A percentile compares a stretch with the other conserved stretches of the same genome.
These are phyloP conservation scores for Galago senegalensis DNA, from an alignment of 2,797 vertebrate genomes.

Conservation along the genomic window DNA sequence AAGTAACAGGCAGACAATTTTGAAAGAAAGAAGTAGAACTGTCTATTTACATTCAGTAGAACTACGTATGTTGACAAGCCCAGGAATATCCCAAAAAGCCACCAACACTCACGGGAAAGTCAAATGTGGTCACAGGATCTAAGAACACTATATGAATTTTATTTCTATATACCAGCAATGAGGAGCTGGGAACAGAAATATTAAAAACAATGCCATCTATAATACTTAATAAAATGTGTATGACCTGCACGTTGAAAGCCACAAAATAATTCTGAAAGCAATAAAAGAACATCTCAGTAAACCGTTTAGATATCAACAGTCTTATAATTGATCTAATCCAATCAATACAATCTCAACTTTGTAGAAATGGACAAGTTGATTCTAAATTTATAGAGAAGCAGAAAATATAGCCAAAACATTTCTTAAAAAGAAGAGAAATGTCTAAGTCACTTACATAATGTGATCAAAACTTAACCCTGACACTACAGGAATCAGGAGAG, in stretches of 20 bases:
- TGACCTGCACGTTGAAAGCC: not conserved
- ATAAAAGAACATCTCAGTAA: not conserved
- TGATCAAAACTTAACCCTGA: not conserved
- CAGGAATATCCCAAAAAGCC: not conserved
- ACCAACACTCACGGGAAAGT: not conserved
- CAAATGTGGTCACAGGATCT: not conserved
- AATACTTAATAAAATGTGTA: not conserved
- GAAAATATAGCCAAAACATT: not conserved
- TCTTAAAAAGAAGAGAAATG: not conserved
- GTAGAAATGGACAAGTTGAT: not conserved
- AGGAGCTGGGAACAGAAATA: not conserved
- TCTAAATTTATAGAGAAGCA: not conserved
- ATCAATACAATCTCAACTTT: not conserved
- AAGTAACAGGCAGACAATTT: not conserved
- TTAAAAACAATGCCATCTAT: not conserved
- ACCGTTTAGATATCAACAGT: not conserved
- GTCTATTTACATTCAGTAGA: not conserved
- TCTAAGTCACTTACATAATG: not conserved
- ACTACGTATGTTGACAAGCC: not conserved
- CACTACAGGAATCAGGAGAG: not conserved
- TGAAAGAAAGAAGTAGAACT: not conserved
- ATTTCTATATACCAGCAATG: not conserved
- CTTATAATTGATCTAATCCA: not conserved
- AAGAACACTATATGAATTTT: not conserved
- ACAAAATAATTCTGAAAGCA: not conserved